Base-by-base conservation (phyloP, 1,140 invertebrate genomes). In the Drosophila kepulauana region DNA sequence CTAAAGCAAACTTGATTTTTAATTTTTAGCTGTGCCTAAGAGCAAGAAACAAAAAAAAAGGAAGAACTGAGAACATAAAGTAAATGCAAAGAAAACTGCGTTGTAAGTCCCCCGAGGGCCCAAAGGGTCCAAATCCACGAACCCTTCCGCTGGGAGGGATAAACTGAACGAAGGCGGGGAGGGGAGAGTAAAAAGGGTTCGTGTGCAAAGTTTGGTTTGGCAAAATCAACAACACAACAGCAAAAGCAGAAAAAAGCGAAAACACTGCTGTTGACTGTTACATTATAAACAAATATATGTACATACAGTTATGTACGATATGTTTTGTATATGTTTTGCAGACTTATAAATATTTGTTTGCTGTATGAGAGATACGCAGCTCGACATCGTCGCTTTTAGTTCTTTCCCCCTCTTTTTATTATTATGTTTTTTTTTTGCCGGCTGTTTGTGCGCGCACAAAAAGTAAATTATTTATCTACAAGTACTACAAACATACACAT, bases 401-500 rank as follows among this genome's bases (percentile, higher is more conserved):
- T 78, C 20, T 10, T 20, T 15, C 8, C 43, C 16, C n/a, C 10
- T 15, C 35, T 10, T 35, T n/a, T 10, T 20, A 41, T 45, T 33
- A 43, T 52, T 10, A 10, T 10, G 8, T n/a, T 16, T n/a, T 16
- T n/a, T 30, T n/a, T 30, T 38, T 41, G n/a, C 57, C 35, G n/a
- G 45, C 63, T 33, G 30, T 84, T 81, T 85, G 89, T 89, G 84
- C 85, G 85, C 78, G 81, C 85, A 77, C 51, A 54, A 89, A 86
- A 89, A 89, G 85, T 89, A 89, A 89, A 89, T 89, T 89, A 89
- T 89, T 89, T 89, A 89, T 89, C 85, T 89, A 85, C 69, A 88
- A 90, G 81, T 46, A 38, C 35, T 10, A 10, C 35, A 38, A 8
- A 25, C 20, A 4, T 25, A 25, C 20, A 25, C 20, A 25, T 25